phyloP scores from a whole-genome alignment of 2,113 vertebrate species.

The Aegotheles bennettii region DNA sequence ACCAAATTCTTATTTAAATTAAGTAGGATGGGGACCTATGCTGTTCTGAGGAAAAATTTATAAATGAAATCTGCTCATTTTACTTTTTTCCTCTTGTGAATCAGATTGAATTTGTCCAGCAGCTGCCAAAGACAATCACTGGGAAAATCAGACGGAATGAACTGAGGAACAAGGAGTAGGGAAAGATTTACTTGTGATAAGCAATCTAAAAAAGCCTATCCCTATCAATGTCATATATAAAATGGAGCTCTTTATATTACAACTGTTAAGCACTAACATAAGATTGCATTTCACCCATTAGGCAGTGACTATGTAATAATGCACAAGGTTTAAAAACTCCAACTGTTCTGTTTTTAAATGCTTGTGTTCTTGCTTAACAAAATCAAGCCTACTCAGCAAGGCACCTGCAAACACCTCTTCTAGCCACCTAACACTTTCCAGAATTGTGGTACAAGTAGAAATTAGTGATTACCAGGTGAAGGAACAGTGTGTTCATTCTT shows the following conservation, averaged over 20 bases:
- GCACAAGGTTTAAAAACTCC: not conserved
- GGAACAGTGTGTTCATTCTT: not conserved
- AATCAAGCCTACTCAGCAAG: not conserved
- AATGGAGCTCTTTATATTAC: not conserved
- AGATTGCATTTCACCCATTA: not conserved
- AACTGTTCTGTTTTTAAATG: not conserved
- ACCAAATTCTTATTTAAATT: not conserved
- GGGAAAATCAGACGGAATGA: slow-evolving; percentile 75
- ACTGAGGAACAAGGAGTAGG: slow-evolving; percentile 73
- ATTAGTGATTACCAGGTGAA: not conserved
- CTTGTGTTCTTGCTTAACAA: not conserved
- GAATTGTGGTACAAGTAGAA: not conserved
- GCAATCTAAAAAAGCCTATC: not conserved
- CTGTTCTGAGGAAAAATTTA: not conserved
- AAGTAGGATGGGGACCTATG: not conserved
- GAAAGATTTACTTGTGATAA: not conserved
- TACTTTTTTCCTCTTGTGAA: not conserved
- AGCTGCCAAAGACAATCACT: slow-evolving; percentile 76
- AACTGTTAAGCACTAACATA: not conserved
- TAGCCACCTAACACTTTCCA: not conserved
- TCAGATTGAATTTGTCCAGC: slow-evolving; percentile 78
- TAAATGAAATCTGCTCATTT: not conserved
- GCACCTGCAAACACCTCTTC: not conserved
- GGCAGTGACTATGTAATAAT: not conserved
- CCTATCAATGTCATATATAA: not conserved